Evolutionary conservation across 2,888 invertebrate genomes (phyloP), one percentile per base, ranked within the genome.

Genomic region (Trissolcus brochymenae): DNA sequence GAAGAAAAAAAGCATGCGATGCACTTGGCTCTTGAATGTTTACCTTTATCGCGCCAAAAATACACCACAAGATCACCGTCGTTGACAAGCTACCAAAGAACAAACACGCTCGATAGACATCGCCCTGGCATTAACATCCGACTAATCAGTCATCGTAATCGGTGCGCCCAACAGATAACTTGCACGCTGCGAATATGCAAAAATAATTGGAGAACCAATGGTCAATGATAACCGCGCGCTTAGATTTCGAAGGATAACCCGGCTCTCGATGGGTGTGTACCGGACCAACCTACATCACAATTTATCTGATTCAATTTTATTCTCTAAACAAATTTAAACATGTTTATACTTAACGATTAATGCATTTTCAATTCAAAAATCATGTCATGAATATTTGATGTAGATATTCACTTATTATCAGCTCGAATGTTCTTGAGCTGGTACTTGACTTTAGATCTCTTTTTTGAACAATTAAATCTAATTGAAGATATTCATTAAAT

Each of bases 11-110:
- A 74, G 53, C 78, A 75, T 64, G 78, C 74, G 65, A 75, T 71
- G 74, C 74, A 75, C 78, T 74, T 71, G 78, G 68, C 70, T 78
- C 78, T 59, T 68, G 74, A 78, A 74, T 78, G 78, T 78, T 74
- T 78, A 67, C 70, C 61, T 75, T 71, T 71, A 71, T 71, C 67
- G 70, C 49, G 74, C 74, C 78, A 78, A 78, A 78, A 78, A 74
- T 66, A 71, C 65, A 46, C 56, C 65, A 14, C 53, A 70, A 64
- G 73, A 78, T 73, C 66, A 53, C 25, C 56, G 73, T 49, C 54
- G 68, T 62, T 78, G 78, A 78, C 78, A 78, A 78, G 78, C 68
- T 19, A 59, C 68, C 49, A 17, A 59, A 60, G 54, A 55, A 54
- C 61, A 46, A 71, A 71, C 66, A 62, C 66, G 17, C 2, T 19